Evolutionary conservation across 2,113 vertebrate genomes (phyloP).

Genomic region (Pterocles gutturalis): DNA sequence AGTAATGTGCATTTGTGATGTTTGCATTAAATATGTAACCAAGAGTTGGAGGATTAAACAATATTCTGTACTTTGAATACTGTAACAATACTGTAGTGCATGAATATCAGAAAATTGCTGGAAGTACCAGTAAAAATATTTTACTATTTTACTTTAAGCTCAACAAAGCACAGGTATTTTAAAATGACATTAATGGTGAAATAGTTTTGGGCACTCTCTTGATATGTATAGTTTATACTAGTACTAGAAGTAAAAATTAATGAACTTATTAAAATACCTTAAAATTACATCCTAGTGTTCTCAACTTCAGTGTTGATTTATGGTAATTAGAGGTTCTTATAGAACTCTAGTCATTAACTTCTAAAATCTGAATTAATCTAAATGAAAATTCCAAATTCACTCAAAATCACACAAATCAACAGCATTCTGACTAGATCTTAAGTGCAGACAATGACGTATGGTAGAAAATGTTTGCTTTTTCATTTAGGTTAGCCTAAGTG

Average conservation of each 20-base stretch:
- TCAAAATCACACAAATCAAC: background rate
- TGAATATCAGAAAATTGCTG: background rate
- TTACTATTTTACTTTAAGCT: background rate
- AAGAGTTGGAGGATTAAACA: background rate
- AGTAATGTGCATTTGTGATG: background rate
- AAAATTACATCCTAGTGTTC: background rate
- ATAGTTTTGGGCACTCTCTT: background rate
- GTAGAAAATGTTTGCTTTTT: background rate
- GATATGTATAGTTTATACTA: background rate
- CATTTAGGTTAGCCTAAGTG: background rate
- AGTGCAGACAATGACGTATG: background rate
- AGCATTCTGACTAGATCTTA: background rate
- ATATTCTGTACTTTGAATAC: background rate
- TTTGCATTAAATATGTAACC: background rate
- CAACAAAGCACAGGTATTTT: background rate
- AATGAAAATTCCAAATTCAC: background rate
- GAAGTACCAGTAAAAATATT: background rate
- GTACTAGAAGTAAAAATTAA: background rate
- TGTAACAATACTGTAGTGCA: background rate
- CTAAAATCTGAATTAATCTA: background rate
- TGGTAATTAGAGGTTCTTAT: background rate
- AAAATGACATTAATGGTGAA: background rate
- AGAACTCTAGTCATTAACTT: background rate
- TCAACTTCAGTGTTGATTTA: background rate
- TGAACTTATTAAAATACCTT: background rate